Conservation (phyloP, 1,140 invertebrate genomes). For the Drosophila yakuba region DNA sequence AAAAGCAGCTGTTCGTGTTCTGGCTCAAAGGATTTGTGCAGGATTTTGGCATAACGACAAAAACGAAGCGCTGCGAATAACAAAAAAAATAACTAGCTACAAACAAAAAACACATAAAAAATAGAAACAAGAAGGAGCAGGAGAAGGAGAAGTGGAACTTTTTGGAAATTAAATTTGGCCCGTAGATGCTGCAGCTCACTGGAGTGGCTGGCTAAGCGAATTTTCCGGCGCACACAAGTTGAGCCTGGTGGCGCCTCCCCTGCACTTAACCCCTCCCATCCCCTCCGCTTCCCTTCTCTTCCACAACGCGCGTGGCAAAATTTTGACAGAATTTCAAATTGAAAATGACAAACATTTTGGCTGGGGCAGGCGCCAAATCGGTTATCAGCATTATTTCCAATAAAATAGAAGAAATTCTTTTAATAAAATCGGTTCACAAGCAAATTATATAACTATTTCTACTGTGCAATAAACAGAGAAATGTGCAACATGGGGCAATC, state of each 20-base stretch:
- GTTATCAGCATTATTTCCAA: slow-evolving; percentile 33
- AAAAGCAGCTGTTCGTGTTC: slow-evolving; percentile 79
- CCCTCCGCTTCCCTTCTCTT: neutral
- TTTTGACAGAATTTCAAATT: slow-evolving; percentile 65
- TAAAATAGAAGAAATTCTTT: slow-evolving; percentile 32
- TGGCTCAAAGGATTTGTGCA: slow-evolving; percentile 80
- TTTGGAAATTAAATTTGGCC: slow-evolving; percentile 80
- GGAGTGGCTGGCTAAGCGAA: slow-evolving; percentile 62
- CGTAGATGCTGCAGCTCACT: slow-evolving; percentile 43
- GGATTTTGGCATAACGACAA: slow-evolving; percentile 80
- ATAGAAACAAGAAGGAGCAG: slow-evolving; percentile 46
- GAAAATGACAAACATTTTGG: slow-evolving; percentile 47
- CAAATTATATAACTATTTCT: slow-evolving; percentile 36
- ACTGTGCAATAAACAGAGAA: neutral
- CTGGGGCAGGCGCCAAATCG: slow-evolving; percentile 19
- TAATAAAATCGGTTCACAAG: slow-evolving; percentile 59
- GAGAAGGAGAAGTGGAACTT: slow-evolving; percentile 60
- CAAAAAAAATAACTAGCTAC: slow-evolving; percentile 11
- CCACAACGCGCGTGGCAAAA: neutral
- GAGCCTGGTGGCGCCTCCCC: slow-evolving; percentile 20
- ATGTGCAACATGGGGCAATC: neutral
- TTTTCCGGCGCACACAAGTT: slow-evolving; percentile 44
- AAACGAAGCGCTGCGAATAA: slow-evolving; percentile 56
- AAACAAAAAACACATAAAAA: slow-evolving; percentile 14
- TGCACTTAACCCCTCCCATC: neutral